Evolutionary conservation across 92 coral and sea anemone genomes (phyloP).

Genomic region (Epizoanthus stellaris): DNA sequence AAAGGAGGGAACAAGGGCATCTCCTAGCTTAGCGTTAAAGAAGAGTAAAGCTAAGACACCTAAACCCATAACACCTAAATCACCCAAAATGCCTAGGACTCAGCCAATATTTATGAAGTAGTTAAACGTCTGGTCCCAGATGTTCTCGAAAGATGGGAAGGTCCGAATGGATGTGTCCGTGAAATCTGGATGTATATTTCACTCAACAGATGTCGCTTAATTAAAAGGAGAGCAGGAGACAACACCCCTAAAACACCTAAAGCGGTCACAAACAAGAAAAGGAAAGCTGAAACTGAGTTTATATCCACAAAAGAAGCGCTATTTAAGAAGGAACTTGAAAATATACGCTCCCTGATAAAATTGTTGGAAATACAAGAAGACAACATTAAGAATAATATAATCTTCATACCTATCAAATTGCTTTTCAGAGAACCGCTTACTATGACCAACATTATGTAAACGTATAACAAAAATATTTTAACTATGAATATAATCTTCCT

Average conservation of each 20-base stretch:
- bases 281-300: neutral
- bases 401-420: neutral
- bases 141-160: slow-evolving; percentile 6
- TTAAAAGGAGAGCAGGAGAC: neutral
- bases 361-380: neutral
- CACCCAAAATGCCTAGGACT: too few species aligned
- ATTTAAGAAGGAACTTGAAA: neutral
- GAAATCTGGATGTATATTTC: slow-evolving; percentile 10
- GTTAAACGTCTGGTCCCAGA: neutral
- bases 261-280: too few species aligned
- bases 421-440: neutral
- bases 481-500: neutral
- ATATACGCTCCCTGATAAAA: neutral
- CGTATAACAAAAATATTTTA: neutral
- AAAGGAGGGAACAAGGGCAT: too few species aligned
- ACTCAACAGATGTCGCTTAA: slow-evolving; percentile 5
- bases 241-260: too few species aligned
- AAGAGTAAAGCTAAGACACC: too few species aligned
- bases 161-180: slow-evolving; percentile 9
- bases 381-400: neutral
- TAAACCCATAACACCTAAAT: too few species aligned
- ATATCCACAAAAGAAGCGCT: neutral
- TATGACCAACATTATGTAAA: neutral
- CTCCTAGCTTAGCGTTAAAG: too few species aligned
- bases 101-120: too few species aligned